Conservation (phyloP, 2,888 invertebrate genomes). For the Ornithoptera priamus region DNA sequence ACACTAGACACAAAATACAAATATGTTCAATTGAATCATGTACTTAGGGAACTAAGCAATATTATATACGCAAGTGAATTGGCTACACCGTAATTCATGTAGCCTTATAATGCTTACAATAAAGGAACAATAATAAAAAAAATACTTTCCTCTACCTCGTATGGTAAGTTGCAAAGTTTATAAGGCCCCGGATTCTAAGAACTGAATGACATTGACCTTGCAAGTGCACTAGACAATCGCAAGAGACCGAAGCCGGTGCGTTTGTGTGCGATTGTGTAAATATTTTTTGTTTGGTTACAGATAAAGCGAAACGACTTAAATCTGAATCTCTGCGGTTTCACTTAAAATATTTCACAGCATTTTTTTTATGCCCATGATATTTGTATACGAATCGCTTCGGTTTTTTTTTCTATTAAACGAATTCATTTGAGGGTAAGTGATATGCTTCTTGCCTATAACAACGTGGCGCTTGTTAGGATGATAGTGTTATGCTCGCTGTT, state of each 20-base stretch:
- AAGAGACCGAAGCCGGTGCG: conserved; percentile 24
- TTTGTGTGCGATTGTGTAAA: conserved; percentile 23
- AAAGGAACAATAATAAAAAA: not conserved
- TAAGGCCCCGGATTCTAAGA: conserved; percentile 33
- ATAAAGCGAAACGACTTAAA: not conserved
- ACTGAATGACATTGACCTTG: conserved; percentile 39
- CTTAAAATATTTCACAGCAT: no score
- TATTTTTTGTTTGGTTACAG: not conserved
- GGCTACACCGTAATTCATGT: not conserved
- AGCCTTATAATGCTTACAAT: not conserved
- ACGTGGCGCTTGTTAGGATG: no score
- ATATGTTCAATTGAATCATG: no score
- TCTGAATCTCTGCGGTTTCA: no score
- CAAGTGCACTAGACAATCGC: conserved; percentile 29
- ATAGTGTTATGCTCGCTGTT: no score
- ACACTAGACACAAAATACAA: no score
- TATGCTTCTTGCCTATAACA: no score
- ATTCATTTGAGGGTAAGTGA: no score
- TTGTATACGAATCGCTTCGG: no score
- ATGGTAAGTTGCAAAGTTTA: conserved; percentile 8
- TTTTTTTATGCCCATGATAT: no score
- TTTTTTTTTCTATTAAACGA: no score
- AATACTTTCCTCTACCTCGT: conserved; percentile 11
- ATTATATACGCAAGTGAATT: not conserved
- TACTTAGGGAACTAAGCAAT: not conserved